Percentiles rank a stretch among this genome's conserved stretches.
phyloP scores from a whole-genome alignment of 2,113 vertebrate species.

The Passer domesticus region DNA sequence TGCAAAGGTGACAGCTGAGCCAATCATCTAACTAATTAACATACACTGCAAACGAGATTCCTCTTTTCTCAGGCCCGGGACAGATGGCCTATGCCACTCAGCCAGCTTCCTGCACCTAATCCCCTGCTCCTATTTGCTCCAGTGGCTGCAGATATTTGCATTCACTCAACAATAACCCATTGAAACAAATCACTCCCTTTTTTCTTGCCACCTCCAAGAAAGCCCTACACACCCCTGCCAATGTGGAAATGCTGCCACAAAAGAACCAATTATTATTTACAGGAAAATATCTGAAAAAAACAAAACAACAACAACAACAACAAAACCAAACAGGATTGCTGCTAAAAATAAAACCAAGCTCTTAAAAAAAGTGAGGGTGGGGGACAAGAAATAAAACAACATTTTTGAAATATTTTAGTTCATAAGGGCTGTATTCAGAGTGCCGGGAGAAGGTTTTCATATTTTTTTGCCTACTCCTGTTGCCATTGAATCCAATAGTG shows the following conservation, averaged over 20 bases:
- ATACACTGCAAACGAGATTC: slow-evolving; percentile 73
- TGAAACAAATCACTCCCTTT: slow-evolving; percentile 67
- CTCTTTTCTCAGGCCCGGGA: slow-evolving; percentile 69
- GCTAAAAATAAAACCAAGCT: neutral
- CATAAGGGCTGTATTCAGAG: neutral
- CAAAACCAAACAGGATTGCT: neutral
- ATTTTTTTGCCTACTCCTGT: neutral
- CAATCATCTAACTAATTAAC: slow-evolving; percentile 71
- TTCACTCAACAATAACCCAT: slow-evolving; percentile 70
- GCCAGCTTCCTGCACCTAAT: slow-evolving; percentile 65
- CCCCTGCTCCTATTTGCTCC: slow-evolving; percentile 70
- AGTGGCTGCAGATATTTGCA: slow-evolving; percentile 67
- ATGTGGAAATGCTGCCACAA: slow-evolving; percentile 49
- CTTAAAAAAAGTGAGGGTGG: neutral
- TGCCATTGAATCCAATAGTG: neutral
- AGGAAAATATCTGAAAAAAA: slow-evolving; percentile 29
- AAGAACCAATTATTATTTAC: slow-evolving; percentile 57
- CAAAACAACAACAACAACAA: neutral
- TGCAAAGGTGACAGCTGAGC: slow-evolving; percentile 70
- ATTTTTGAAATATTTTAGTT: neutral
- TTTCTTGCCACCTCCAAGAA: slow-evolving; percentile 62
- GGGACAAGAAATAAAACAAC: neutral
- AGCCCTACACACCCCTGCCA: slow-evolving; percentile 12
- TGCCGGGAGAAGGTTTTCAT: neutral
- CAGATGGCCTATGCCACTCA: slow-evolving; percentile 77